These are phyloP conservation scores for Macrochelys suwanniensis DNA, from an alignment of 2,797 vertebrate genomes.

Conservation along the genomic window DNA sequence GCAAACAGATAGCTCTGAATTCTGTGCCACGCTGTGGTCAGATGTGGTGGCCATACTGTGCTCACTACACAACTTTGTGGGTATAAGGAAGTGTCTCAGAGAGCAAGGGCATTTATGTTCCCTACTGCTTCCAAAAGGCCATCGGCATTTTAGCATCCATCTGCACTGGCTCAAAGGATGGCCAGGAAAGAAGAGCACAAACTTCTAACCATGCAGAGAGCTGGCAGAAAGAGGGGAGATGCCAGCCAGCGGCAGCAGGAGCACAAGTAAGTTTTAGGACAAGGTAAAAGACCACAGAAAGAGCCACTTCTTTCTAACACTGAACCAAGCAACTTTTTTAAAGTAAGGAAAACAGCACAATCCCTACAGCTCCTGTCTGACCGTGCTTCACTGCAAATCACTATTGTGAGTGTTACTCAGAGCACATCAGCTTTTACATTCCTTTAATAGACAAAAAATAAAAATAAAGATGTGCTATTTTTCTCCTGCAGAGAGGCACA, in stretches of 20 bases:
- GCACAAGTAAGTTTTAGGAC: neutral
- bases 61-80: neutral
- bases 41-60: neutral
- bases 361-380: neutral
- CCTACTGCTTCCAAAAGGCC: neutral
- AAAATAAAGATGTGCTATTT: neutral
- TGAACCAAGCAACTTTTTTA: neutral
- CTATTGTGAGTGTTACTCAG: neutral
- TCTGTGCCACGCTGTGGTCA: fast-evolving
- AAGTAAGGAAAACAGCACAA: neutral
- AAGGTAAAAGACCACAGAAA: neutral
- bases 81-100: neutral
- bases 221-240: neutral
- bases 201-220: neutral
- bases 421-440: neutral
- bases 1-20: neutral
- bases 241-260: neutral
- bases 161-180: fast-evolving
- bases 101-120: neutral
- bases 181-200: neutral
- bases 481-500: neutral
- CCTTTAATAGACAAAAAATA: neutral
- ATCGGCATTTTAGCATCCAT: fast-evolving
- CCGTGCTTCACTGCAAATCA: neutral
- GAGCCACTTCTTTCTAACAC: neutral